phyloP scores from a whole-genome alignment of 2,888 invertebrate genomes.

The Lymantria dispar region DNA sequence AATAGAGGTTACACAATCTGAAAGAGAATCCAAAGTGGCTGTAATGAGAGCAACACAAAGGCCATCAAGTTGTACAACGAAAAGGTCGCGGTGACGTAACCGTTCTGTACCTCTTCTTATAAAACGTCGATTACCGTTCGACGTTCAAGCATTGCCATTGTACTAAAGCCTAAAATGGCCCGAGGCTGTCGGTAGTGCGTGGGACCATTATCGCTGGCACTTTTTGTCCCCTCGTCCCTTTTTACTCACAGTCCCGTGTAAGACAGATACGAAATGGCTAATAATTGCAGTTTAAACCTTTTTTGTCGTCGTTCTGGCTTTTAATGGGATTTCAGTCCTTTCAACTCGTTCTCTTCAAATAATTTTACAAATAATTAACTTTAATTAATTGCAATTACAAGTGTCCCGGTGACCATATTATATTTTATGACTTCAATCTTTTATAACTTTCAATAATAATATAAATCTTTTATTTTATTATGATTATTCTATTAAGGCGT shows the following conservation, averaged over 20 bases:
- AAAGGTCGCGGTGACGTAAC: constrained; percentile 55
- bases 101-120: constrained; percentile 56
- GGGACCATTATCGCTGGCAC: constrained; percentile 62
- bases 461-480: too few species aligned
- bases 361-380: constrained; percentile 57
- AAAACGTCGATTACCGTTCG: constrained; percentile 65
- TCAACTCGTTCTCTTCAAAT: constrained; percentile 47
- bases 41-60: constrained; percentile 60
- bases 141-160: constrained; percentile 59
- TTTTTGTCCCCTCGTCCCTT: constrained; percentile 62
- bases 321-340: constrained; percentile 54
- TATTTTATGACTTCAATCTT: not conserved
- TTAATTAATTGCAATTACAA: constrained; percentile 22
- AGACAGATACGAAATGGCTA: constrained; percentile 74
- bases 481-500: too few species aligned
- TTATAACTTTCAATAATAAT: too few species aligned
- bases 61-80: constrained; percentile 45
- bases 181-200: constrained; percentile 54
- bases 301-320: constrained; percentile 60
- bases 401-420: not conserved
- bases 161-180: constrained; percentile 62
- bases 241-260: constrained; percentile 59
- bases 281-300: constrained; percentile 72
- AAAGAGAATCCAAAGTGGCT: constrained; percentile 54
- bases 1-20: constrained; percentile 24